Evolutionary conservation across 2,888 invertebrate species (phyloP).

Genomic region (Epistrophe eligans): DNA sequence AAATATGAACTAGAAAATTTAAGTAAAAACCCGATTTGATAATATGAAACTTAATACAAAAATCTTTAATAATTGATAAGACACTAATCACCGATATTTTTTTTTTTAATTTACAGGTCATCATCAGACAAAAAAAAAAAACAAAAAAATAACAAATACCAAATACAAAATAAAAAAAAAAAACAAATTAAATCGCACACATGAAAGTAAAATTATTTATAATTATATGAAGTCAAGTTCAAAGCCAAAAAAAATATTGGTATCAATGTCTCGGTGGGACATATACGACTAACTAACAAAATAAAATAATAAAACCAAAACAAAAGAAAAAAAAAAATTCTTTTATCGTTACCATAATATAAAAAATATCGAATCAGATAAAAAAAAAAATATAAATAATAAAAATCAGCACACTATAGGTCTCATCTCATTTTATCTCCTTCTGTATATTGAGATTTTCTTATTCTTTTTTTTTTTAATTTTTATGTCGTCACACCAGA

Average conservation of each 20-base stretch:
- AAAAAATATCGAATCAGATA: slow-evolving; percentile 20
- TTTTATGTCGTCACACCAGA: slow-evolving; percentile 67
- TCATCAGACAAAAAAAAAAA: slow-evolving; percentile 11
- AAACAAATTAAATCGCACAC: slow-evolving; percentile 31
- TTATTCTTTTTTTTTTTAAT: slow-evolving; percentile 19
- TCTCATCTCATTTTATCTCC: slow-evolving; percentile 69
- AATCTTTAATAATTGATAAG: slow-evolving; percentile 6
- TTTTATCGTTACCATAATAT: slow-evolving; percentile 48
- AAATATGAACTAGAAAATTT: slow-evolving; percentile 10
- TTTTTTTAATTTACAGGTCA: slow-evolving; percentile 23
- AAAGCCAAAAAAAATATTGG: slow-evolving; percentile 48
- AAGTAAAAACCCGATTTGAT: not conserved
- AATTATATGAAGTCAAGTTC: slow-evolving; percentile 69
- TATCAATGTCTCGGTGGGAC: slow-evolving; percentile 43
- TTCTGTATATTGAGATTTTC: slow-evolving; percentile 54
- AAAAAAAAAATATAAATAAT: slow-evolving; percentile 36
- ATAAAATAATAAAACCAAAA: slow-evolving; percentile 40
- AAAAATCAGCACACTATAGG: slow-evolving; percentile 56
- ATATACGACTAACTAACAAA: slow-evolving; percentile 2
- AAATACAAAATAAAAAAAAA: not conserved
- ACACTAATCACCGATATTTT: slow-evolving; percentile 11
- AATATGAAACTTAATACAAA: not conserved
- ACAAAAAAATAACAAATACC: not conserved
- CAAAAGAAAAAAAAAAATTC: slow-evolving; percentile 41
- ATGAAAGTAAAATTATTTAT: slow-evolving; percentile 63